Evolutionary conservation across 2,888 invertebrate genomes (phyloP), one percentile per base, ranked within the genome.

Genomic region (Frankliniella intonsa): DNA sequence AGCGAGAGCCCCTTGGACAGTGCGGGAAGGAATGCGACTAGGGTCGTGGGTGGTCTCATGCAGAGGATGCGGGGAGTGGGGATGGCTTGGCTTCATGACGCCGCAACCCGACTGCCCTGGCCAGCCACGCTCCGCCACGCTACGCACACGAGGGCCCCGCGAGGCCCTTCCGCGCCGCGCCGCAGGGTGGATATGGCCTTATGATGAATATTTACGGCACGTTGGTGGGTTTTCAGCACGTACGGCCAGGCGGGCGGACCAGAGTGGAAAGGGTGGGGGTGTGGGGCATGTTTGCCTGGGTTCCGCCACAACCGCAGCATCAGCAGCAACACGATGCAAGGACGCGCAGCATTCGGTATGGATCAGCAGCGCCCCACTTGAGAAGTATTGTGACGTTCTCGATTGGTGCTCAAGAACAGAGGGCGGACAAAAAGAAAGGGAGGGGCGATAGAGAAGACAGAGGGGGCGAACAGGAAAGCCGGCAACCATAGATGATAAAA

Each of bases 151-250:
- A 38, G 38, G 9, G 69, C 69, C 69, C 5, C 22, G 25, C 69
- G 9, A 12, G 25, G 25, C 69, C 62, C 55, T 17, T 55, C 55
- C 14, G 55, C 17, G n/a, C 62, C 62, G 62, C 19, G 62, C 62
- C 62, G 9, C 69, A 55, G 55, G 17, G 55, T 55, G 55, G 69
- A 76, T 76, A 76, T 76, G 69, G 69, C 69, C 69, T 76, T 76
- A 76, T 76, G 69, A 76, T 76, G 69, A 76, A 76, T 76, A 76
- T 76, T 76, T 76, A 76, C 69, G 69, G 69, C 69, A 76, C 69
- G 69, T 76, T 76, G 69, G 69, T 76, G 69, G 69, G 69, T 76
- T 76, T 76, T 76, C 69, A 76, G 69, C 69, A 76, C 69, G 69
- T 76, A 76, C 22, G 69, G 25, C 69, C 69, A 22, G 12, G 22